Percentiles rank a stretch among this genome's conserved stretches.
Conservation (phyloP, 2,113 vertebrate species). For the Passerina amoena region DNA sequence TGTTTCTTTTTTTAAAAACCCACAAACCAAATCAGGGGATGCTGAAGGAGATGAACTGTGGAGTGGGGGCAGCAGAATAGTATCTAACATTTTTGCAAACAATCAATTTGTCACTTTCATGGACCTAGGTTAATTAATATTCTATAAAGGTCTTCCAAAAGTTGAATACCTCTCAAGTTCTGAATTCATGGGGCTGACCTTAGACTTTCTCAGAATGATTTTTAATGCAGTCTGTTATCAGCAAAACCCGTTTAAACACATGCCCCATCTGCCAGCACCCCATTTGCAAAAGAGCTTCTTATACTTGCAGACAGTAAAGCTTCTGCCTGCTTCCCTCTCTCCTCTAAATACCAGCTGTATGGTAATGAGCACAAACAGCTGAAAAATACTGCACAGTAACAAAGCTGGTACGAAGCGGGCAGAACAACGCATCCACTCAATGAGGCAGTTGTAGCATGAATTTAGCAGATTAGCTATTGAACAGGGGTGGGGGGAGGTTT, state of each 20-base stretch:
- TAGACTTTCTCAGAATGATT: conserved; percentile 82
- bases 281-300: conserved; percentile 81
- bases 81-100: conserved; percentile 42
- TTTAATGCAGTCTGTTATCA: conserved; percentile 85
- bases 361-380: conserved; percentile 92
- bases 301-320: conserved; percentile 80
- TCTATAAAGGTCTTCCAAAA: conserved; percentile 76
- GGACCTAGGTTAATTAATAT: conserved; percentile 72
- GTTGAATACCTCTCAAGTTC: conserved; percentile 77
- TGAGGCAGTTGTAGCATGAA: conserved; percentile 85
- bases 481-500: conserved; percentile 46
- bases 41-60: conserved; percentile 11
- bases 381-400: conserved; percentile 86
- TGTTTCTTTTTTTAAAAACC: background rate
- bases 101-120: conserved; percentile 60
- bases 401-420: conserved; percentile 83
- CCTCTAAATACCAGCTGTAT: conserved; percentile 97
- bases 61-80: background rate
- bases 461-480: conserved; percentile 91
- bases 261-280: conserved; percentile 89
- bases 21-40: background rate
- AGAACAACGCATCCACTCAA: conserved; percentile 87
- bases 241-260: conserved; percentile 86
- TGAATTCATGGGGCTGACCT: conserved; percentile 83
- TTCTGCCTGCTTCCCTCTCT: conserved; percentile 83